These are phyloP conservation scores for Sesamia inferens DNA, from an alignment of 2,888 invertebrate species.

Conservation along the genomic window DNA sequence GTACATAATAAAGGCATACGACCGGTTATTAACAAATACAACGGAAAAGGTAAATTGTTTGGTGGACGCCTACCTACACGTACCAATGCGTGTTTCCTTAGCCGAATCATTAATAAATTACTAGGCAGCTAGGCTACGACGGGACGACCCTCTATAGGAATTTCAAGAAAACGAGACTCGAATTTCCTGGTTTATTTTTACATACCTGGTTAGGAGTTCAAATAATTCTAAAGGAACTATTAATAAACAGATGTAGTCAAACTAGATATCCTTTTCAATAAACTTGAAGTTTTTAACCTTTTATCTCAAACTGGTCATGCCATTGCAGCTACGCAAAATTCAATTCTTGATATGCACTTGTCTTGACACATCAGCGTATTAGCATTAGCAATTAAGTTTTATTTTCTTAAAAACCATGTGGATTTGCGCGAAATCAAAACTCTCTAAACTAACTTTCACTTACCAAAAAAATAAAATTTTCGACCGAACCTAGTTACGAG, in stretches of 20 bases:
- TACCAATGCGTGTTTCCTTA: slow-evolving; percentile 59
- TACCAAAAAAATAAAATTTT: slow-evolving; percentile 34
- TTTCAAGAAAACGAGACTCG: slow-evolving; percentile 4
- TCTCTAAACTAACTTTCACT: slow-evolving; percentile 58
- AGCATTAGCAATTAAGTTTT: background rate
- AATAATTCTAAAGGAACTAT: background rate
- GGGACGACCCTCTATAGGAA: slow-evolving; percentile 12
- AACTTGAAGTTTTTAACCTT: background rate
- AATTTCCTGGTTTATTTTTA: slow-evolving; percentile 17
- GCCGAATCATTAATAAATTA: slow-evolving; percentile 61
- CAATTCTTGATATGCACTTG: background rate
- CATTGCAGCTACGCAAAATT: background rate
- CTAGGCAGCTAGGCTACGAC: slow-evolving; percentile 27
- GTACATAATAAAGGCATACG: slow-evolving; percentile 34
- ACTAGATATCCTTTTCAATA: background rate
- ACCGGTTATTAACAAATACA: slow-evolving; percentile 60
- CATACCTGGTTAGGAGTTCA: background rate
- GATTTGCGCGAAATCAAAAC: slow-evolving; percentile 29
- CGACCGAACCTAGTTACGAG: slow-evolving; percentile 29
- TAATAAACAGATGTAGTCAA: background rate
- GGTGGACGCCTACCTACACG: slow-evolving; percentile 63
- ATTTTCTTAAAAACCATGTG: background rate
- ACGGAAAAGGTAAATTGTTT: slow-evolving; percentile 66
- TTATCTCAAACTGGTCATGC: background rate
- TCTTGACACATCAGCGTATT: background rate